Evolutionary conservation across 2,797 vertebrate genomes (phyloP), one percentile per base, ranked within the genome.

Genomic region (Synaphobranchus kaupii): DNA sequence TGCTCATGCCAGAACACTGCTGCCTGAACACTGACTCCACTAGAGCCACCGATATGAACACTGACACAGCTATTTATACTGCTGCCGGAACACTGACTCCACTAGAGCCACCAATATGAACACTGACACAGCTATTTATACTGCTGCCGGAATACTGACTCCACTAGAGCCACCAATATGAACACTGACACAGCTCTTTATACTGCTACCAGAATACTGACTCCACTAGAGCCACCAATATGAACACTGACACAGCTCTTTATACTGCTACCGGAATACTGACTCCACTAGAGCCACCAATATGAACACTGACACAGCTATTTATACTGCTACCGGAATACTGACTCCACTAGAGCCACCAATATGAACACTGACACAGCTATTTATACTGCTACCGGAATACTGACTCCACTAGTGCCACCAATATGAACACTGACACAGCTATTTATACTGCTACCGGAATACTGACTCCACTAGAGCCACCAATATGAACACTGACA

Each of bases 41-140:
- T 81, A 28, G 48, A 56, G 60, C 31, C 86, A 82, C 85, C 73
- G 47, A 84, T 80, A 86, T 52, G n/a, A 78, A 84, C 34, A 83
- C 76, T 68, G 66, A 76, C 68, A 73, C 50, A 15, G 4, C 58
- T 58, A 56, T 0, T 52, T 39, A 34, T 20, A 84, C n/a, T 34
- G 20, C 48, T 34, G 34, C 22, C 25, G 7, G 63, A 66, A 25
- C 63, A n/a, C 63, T 66, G 76, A 50, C 47, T 28, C 44, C n/a
- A 28, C 25, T n/a, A n/a, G 25, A 6, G n/a, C n/a, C 25, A 17
- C 63, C 10, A 5, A 66, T 66, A 66, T 44, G 15, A 66, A 28
- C 25, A 66, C 22, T 66, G 63, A 66, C 63, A 66, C 63, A n/a
- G 5, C 47, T 83, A 31, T 1, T 28, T 31, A 71, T 12, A 8